Evolutionary conservation across 2,113 vertebrate species (phyloP).

Genomic region (Pandion haliaetus): DNA sequence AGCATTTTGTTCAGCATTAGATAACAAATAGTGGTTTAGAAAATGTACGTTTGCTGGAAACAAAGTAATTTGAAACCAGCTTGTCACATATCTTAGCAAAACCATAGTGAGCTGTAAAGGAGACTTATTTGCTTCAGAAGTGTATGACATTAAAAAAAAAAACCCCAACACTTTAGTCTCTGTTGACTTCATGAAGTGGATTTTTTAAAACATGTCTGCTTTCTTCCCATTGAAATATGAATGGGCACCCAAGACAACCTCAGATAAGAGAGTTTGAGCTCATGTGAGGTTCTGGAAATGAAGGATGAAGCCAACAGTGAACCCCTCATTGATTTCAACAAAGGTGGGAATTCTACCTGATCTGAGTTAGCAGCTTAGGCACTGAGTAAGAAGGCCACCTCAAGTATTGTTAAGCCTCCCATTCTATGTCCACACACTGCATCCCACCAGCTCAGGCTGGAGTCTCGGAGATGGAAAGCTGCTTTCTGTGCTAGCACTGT

Average conservation of each 20-base stretch:
- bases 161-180: not conserved
- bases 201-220: not conserved
- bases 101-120: not conserved
- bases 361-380: not conserved
- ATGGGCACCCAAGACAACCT: not conserved
- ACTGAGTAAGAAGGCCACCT: not conserved
- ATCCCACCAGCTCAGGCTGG: not conserved
- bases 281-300: not conserved
- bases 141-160: not conserved
- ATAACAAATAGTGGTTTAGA: not conserved
- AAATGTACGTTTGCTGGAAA: constrained; percentile 12
- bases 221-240: not conserved
- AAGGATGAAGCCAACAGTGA: not conserved
- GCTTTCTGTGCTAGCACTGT: not conserved
- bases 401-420: not conserved
- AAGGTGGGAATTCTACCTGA: not conserved
- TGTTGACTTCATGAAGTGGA: not conserved
- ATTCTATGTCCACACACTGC: not conserved
- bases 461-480: not conserved
- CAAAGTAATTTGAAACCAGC: not conserved
- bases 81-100: not conserved
- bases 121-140: not conserved
- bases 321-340: not conserved
- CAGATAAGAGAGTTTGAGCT: not conserved
- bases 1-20: not conserved